Evolutionary conservation across 2,888 invertebrate species (phyloP).

Genomic region (Seira ritae): DNA sequence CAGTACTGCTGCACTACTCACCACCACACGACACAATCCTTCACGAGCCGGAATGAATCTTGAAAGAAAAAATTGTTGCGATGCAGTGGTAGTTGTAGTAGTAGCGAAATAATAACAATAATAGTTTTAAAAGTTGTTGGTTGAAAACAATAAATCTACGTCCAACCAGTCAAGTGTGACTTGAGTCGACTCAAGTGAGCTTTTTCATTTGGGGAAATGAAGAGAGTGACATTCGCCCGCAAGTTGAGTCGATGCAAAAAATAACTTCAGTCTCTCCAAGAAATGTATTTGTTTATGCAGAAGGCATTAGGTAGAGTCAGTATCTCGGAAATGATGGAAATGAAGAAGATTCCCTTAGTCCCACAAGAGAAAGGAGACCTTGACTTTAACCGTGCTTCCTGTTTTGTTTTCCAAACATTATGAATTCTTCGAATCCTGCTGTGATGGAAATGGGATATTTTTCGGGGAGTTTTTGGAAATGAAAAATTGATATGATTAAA

Average conservation of each 20-base stretch:
- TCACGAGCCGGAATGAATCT: not conserved
- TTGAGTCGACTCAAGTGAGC: slow-evolving; percentile 14
- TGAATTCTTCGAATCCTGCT: too few species aligned
- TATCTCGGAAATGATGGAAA: not conserved
- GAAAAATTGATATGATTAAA: too few species aligned
- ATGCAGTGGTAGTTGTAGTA: not conserved
- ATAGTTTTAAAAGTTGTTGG: slow-evolving; percentile 15
- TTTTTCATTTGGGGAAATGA: slow-evolving; percentile 24
- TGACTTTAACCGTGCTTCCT: too few species aligned
- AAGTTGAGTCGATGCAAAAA: not conserved
- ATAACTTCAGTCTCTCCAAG: too few species aligned
- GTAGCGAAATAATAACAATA: slow-evolving; percentile 24
- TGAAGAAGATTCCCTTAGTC: too few species aligned
- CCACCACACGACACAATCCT: too few species aligned
- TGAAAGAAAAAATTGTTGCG: slow-evolving; percentile 1
- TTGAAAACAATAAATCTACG: slow-evolving; percentile 39
- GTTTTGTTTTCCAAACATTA: too few species aligned
- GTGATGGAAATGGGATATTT: too few species aligned
- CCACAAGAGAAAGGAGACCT: too few species aligned
- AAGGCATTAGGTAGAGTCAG: not conserved
- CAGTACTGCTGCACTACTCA: too few species aligned
- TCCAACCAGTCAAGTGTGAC: slow-evolving; percentile 29
- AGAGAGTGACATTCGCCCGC: not conserved
- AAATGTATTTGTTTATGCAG: not conserved
- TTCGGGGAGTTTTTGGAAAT: too few species aligned